Conservation (phyloP, 2,113 vertebrate species). For the Balaeniceps rex region DNA sequence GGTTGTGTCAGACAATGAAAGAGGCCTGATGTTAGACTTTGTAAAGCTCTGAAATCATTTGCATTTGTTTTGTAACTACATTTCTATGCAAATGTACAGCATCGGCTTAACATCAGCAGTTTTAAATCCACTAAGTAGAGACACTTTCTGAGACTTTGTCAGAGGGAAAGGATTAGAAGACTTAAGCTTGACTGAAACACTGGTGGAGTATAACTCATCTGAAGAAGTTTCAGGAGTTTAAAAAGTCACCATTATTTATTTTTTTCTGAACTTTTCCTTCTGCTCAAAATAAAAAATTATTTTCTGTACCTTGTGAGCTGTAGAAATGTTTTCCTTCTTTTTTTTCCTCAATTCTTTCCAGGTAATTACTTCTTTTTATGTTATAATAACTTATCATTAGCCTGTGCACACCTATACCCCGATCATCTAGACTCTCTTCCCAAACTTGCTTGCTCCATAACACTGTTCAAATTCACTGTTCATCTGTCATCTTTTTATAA, state of each 20-base stretch:
- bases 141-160: slow-evolving; percentile 24
- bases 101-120: slow-evolving; percentile 9
- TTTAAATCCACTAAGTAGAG: slow-evolving; percentile 35
- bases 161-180: slow-evolving; percentile 29
- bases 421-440: not conserved
- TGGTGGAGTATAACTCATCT: not conserved
- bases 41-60: slow-evolving; percentile 6
- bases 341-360: not conserved
- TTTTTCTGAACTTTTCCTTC: not conserved
- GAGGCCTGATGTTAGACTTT: not conserved
- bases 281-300: not conserved
- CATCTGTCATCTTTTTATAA: not conserved
- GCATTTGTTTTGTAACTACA: slow-evolving; percentile 56
- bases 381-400: not conserved
- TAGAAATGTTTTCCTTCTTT: not conserved
- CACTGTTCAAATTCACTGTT: not conserved
- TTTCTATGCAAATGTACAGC: slow-evolving; percentile 39
- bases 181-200: slow-evolving; percentile 1
- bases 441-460: not conserved
- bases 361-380: not conserved
- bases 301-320: not conserved
- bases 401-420: not conserved
- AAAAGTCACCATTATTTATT: not conserved
- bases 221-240: not conserved
- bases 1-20: not conserved